Evolutionary conservation across 2,113 vertebrate genomes (phyloP).

Genomic region (Chitala chitala): DNA sequence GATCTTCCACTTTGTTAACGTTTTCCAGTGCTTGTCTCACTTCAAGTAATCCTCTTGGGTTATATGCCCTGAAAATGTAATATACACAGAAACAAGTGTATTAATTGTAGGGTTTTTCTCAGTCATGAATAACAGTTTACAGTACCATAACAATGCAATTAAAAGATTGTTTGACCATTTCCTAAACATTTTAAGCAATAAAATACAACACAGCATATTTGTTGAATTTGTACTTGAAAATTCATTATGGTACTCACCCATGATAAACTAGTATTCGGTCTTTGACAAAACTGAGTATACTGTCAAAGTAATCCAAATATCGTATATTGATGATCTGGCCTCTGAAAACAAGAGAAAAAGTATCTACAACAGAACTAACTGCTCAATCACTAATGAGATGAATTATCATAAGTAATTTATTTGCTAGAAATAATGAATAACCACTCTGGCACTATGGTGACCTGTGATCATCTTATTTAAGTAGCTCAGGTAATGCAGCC

Average conservation of each 20-base stretch:
- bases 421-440: neutral
- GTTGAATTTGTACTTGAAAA: neutral
- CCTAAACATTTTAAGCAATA: neutral
- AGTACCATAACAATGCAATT: no score
- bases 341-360: conserved; percentile 54
- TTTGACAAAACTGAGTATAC: conserved; percentile 95
- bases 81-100: neutral
- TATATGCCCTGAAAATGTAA: conserved; percentile 68
- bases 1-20: conserved; percentile 91
- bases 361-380: neutral
- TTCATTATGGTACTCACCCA: conserved; percentile 62
- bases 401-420: no score
- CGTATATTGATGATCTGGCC: conserved; percentile 96
- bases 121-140: no score
- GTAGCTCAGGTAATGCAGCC: neutral
- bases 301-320: conserved; percentile 92
- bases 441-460: neutral
- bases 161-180: no score
- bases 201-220: neutral
- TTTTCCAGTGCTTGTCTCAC: conserved; percentile 90
- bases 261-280: conserved; percentile 95
- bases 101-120: no score
- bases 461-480: neutral
- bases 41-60: conserved; percentile 82
- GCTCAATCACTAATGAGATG: no score